Conservation (phyloP, 2,113 vertebrate species). For the Syrrhaptes paradoxus region DNA sequence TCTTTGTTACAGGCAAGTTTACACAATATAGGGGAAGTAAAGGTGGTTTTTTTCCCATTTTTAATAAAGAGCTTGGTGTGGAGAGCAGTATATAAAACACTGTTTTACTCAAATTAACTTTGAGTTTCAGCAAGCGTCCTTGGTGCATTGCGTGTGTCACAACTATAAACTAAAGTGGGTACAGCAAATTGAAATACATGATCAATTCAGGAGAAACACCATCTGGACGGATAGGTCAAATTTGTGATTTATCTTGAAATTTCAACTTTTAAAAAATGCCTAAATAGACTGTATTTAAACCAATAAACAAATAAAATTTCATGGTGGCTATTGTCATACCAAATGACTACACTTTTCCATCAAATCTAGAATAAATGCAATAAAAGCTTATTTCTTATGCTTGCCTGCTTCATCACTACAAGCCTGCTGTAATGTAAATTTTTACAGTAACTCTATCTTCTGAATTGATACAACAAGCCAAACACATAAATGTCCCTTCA, state of each 20-base stretch:
- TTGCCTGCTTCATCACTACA: constrained; percentile 1
- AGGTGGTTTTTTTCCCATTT: neutral
- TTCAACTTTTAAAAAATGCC: neutral
- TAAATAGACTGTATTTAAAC: constrained; percentile 14
- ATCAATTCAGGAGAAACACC: constrained; percentile 27
- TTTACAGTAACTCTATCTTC: constrained; percentile 20
- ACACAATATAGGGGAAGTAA: neutral
- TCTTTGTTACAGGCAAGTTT: neutral
- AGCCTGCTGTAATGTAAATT: constrained; percentile 28
- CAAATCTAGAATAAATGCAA: constrained; percentile 25
- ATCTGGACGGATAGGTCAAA: constrained; percentile 28
- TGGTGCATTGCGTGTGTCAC: neutral
- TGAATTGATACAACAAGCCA: constrained; percentile 44
- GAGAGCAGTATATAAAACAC: neutral
- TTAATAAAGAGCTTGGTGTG: neutral
- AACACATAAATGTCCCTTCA: constrained; percentile 18
- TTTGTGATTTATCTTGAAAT: constrained; percentile 27
- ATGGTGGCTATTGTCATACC: neutral
- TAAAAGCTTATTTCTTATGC: constrained; percentile 4
- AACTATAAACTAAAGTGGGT: constrained; percentile 17
- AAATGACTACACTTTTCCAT: neutral
- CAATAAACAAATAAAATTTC: constrained; percentile 16
- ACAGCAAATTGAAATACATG: constrained; percentile 51
- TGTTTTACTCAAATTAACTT: constrained; percentile 34
- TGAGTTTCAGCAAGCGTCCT: constrained; percentile 33